Evolutionary conservation across 1,140 invertebrate species (phyloP).

Genomic region (Solenopsis invicta): DNA sequence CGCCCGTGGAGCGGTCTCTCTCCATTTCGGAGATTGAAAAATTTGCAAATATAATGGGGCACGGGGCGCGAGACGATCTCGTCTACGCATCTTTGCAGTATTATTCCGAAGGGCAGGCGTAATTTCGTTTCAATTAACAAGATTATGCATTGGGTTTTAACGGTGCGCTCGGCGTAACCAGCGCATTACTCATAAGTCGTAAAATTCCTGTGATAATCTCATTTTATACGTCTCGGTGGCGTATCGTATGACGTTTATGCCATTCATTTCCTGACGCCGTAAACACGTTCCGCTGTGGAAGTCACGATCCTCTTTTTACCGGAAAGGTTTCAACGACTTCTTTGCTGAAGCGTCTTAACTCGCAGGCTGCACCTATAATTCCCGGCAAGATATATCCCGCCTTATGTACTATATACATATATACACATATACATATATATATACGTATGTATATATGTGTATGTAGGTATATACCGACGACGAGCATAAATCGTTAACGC

Average conservation of each 20-base stretch:
- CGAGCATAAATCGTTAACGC: constrained; percentile 42
- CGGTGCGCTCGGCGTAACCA: constrained; percentile 46
- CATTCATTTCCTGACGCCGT: constrained; percentile 61
- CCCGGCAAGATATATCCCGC: constrained; percentile 2
- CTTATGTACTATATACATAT: background rate
- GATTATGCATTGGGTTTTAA: constrained; percentile 51
- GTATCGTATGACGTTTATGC: constrained; percentile 60
- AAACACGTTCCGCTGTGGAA: constrained; percentile 56
- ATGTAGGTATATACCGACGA: background rate
- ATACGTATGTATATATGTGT: no score
- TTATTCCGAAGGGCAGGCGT: constrained; percentile 19
- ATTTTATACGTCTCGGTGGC: constrained; percentile 40
- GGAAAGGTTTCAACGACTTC: constrained; percentile 60
- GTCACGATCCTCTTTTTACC: constrained; percentile 53
- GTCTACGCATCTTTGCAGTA: background rate
- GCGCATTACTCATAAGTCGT: constrained; percentile 34
- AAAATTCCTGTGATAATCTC: constrained; percentile 53
- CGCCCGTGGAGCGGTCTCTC: background rate
- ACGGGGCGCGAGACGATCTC: background rate
- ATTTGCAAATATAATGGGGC: constrained; percentile 52
- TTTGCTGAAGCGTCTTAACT: constrained; percentile 49
- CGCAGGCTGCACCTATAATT: constrained; percentile 40
- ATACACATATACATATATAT: background rate
- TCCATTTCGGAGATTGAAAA: constrained; percentile 53
- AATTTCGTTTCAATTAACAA: constrained; percentile 63